A percentile compares a stretch with the other conserved stretches of the same genome.
Conservation (phyloP, 2,113 vertebrate species). For the Labeo rohita region DNA sequence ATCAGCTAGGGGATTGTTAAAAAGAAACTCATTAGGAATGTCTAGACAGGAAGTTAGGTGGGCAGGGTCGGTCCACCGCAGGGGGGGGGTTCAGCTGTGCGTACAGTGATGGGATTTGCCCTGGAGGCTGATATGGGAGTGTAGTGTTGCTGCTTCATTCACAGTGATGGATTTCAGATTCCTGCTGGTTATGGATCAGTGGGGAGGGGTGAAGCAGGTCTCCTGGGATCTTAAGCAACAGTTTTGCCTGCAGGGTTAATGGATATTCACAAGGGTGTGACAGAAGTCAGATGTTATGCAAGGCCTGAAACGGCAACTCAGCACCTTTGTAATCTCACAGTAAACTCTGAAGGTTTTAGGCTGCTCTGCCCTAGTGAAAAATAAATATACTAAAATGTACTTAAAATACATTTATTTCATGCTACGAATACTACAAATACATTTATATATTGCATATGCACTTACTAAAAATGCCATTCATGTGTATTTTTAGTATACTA, state of each 20-base stretch:
- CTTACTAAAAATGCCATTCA: too few species aligned
- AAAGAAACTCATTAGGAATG: conserved; percentile 71
- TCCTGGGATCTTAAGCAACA: conserved; percentile 34
- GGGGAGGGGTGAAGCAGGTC: conserved; percentile 13
- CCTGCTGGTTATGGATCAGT: not conserved
- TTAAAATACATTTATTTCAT: too few species aligned
- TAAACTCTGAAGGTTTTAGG: not conserved
- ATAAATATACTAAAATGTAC: too few species aligned
- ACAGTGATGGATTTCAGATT: conserved; percentile 19
- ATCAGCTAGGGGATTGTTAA: conserved; percentile 65
- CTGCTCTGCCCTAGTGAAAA: not conserved
- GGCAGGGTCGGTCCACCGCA: conserved; percentile 8
- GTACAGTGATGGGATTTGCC: not conserved
- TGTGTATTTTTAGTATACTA: too few species aligned
- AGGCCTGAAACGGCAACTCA: not conserved
- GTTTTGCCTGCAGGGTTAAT: conserved; percentile 12
- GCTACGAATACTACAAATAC: too few species aligned
- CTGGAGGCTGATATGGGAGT: conserved; percentile 8
- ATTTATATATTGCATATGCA: too few species aligned
- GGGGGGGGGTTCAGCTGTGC: conserved; percentile 4
- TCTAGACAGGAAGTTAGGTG: conserved; percentile 75
- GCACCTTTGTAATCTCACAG: conserved; percentile 19
- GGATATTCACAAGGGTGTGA: conserved; percentile 21
- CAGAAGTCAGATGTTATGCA: not conserved
- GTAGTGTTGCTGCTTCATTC: not conserved